Base-by-base conservation (phyloP, 2,113 vertebrate species). In the Gyps fulvus region DNA sequence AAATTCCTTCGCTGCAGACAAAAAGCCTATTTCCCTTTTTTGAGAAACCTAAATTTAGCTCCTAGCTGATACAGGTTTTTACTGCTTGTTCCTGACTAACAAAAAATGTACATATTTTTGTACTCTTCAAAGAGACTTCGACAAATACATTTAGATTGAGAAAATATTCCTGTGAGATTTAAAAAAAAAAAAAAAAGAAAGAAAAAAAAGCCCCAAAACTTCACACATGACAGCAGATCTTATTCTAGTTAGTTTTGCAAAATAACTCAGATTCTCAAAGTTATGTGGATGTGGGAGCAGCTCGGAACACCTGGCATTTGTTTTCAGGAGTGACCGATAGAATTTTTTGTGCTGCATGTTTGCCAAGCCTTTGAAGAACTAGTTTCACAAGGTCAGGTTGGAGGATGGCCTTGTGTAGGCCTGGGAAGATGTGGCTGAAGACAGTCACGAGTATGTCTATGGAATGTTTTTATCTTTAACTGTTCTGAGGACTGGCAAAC, bases 1-100 rank as follows among this genome's bases (percentile, higher is more conserved):
- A 57, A 92, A 82, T 74, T 89, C 40, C 80, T 84, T 81, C 29
- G 34, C 22, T 81, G 76, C 20, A 49, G 65, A 49, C 22, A 87
- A 74, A 88, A 82, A 62, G 32, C 36, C 43, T 85, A 23, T 54
- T 90, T 94, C 90, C 57, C 34, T 81, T 92, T 95, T 90, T 83
- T 93, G 72, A 72, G 80, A 92, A 95, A 43, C 57, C 63, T 90
- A 89, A 90, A 78, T 92, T 96, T 97, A 95, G 34, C 52, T 78
- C 15, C 49, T 74, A 63, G 52, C 47, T 84, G 47, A 73, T 93
- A 45, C 16, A 71, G 16, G 26, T 47, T 92, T 83, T 90, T 81
- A 49, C 32, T 59, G n/a, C 31, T 89, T 83, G 32, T 83, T 93
- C 61, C 61, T 32, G 15, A 52, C 38, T 69, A 79, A 49, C 43